Base-by-base conservation (phyloP, 2,113 vertebrate genomes). In the Onychorhynchus coronatus region DNA sequence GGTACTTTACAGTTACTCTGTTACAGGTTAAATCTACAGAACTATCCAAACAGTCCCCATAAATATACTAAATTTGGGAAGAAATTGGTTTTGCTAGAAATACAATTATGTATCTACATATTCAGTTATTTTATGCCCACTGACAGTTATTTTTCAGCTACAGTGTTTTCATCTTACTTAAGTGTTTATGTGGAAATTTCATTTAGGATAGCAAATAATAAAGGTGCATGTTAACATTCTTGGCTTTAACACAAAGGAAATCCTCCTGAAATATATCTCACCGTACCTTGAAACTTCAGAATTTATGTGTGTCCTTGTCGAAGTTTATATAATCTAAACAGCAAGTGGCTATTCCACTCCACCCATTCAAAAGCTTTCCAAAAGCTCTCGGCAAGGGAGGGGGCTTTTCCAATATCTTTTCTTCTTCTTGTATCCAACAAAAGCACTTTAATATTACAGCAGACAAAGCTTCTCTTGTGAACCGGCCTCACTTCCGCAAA, bases 51-150 rank as follows among this genome's bases (percentile, higher is more conserved):
- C 10, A 76, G 58, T 53, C 67, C 85, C 15, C 33, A 88, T 74
- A 88, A 89, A 79, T 55, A 12, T 86, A 95, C 89, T 95, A 91
- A 87, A 92, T 74, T 80, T 77, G 20, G 41, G 59, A 65, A 87
- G 47, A 83, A 94, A 96, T 80, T 93, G 3, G 65, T 73, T 94
- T 95, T 85, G 76, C 94, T 93, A 81, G 70, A 95, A 96, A 86
- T 88, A 88, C 23, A 89, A 90, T 88, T 89, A 87, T 46, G 8
- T 35, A 74, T 83, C 58, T 93, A 55, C 73, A 87, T 93, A 91
- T 95, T 95, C 74, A 77, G 72, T 44, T 84, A 87, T 67, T 93
- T 92, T 95, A 72, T 92, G 46, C 82, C 47, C 50, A 75, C 65
- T 92, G 58, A 83, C 49, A 71, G 88, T 90, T 95, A 62, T 86